phyloP scores from a whole-genome alignment of 2,113 vertebrate species.

The Rhombomys opimus region DNA sequence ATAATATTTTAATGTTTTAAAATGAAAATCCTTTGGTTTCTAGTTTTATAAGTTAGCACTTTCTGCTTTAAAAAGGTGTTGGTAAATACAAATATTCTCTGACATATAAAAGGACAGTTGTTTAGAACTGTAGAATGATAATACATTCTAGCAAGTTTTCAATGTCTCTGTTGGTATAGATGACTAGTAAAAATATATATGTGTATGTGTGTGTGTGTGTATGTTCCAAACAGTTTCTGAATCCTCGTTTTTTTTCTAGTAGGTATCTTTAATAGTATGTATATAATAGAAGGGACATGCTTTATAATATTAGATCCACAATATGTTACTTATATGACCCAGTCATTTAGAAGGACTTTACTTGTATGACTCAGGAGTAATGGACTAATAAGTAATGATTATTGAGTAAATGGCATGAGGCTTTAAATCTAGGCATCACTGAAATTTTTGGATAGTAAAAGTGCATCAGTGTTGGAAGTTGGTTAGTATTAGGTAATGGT shows the following conservation, averaged over 20 bases:
- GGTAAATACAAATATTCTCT: not conserved
- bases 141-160: not conserved
- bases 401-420: not conserved
- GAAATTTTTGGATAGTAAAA: not conserved
- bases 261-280: not conserved
- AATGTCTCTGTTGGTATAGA: not conserved
- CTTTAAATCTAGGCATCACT: not conserved
- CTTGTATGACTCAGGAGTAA: not conserved
- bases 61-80: slow-evolving; percentile 30
- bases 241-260: not conserved
- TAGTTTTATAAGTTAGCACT: slow-evolving; percentile 45
- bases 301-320: not conserved
- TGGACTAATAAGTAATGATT: not conserved
- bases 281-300: not conserved
- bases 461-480: not conserved
- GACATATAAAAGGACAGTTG: slow-evolving; percentile 3
- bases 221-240: not conserved
- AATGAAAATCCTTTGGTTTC: slow-evolving; percentile 44
- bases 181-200: not conserved
- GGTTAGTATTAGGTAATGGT: not conserved
- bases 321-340: not conserved
- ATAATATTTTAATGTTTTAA: slow-evolving; percentile 8
- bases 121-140: not conserved
- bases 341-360: not conserved
- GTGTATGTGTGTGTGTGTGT: not conserved